Evolutionary conservation across 2,113 vertebrate species (phyloP), one percentile per base, ranked within the genome.

Genomic region (Rhodinocichla rosea): DNA sequence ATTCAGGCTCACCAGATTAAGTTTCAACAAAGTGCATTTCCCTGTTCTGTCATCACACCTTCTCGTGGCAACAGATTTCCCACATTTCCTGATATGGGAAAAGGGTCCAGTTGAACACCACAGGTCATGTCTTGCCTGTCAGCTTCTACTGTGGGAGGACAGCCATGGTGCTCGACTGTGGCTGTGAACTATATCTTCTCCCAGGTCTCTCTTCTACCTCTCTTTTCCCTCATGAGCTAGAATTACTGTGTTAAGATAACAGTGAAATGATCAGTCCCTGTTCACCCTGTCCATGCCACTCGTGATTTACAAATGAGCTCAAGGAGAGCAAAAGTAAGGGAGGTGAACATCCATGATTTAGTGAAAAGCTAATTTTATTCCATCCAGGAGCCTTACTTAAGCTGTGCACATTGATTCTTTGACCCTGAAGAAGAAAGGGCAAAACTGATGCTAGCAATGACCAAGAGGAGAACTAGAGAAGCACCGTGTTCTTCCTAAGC

Each of bases 151-250:
- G 14, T 26, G 35, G 23, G 37, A 83, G 16, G 20, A 70, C 45
- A 81, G 42, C 14, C 0, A 2, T 49, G 10, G 23, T 3, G 2
- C 20, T 89, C 53, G 22, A 40, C 23, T 37, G 13, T 2, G 1
- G 32, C 57, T 57, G 15, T 1, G 2, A 40, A 22, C n/a, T 50
- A 0, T 27, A 10, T 74, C 28, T 74, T 62, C 60, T 81, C 24
- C 32, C 18, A 53, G 8, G 35, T 52, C 19, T 64, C 19, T 52
- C 32, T 60, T 90, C 33, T 62, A 2, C 53, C 22, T 67, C 44
- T 55, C 49, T 55, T 74, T 56, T 84, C 17, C 50, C 44, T 14
- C 8, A 50, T 74, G n/a, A 55, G 16, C 11, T 70, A 49, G 39
- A 80, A 73, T 69, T 57, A 86, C 11, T 35, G 22, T 28, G 30